Conservation (phyloP, 2,113 vertebrate species). For the Stictonetta naevosa region DNA sequence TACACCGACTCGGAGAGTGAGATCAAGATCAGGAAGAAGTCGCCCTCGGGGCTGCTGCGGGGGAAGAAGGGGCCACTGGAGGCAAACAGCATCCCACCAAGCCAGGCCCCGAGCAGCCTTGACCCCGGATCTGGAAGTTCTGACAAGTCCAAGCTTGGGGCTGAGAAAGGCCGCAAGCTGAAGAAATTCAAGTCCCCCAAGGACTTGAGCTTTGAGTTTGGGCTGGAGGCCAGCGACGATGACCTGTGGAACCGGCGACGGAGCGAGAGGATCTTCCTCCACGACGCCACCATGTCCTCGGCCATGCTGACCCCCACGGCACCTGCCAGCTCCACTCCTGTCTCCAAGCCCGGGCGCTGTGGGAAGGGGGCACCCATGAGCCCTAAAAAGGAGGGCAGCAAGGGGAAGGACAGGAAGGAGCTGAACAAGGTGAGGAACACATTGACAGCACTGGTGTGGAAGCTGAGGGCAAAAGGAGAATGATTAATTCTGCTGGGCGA, state of each 20-base stretch:
- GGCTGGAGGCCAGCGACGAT: constrained; percentile 88
- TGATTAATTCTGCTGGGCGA: rapidly evolving
- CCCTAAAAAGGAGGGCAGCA: constrained; percentile 81
- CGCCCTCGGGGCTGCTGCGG: constrained; percentile 82
- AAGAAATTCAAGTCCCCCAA: constrained; percentile 84
- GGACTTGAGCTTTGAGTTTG: constrained; percentile 86
- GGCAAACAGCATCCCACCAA: constrained; percentile 61
- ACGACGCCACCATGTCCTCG: constrained; percentile 81
- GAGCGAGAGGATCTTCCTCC: constrained; percentile 96
- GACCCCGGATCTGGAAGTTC: constrained; percentile 66
- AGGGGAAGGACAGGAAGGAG: constrained; percentile 83
- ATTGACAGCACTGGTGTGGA: too few species aligned
- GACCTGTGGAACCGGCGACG: constrained; percentile 92
- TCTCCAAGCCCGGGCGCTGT: constrained; percentile 80
- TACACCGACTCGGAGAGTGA: constrained; percentile 94
- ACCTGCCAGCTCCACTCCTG: background rate
- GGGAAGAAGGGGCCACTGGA: constrained; percentile 89
- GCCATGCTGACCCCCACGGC: constrained; percentile 30
- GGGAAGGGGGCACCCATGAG: constrained; percentile 78
- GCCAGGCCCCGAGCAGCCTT: constrained; percentile 46
- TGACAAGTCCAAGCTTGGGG: constrained; percentile 79
- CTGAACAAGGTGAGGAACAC: constrained; percentile 75
- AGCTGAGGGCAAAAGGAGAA: background rate
- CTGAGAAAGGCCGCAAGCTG: constrained; percentile 82
- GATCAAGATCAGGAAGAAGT: constrained; percentile 87